These are phyloP conservation scores for Diabrotica virgifera DNA, from an alignment of 1,140 invertebrate species.

Conservation along the genomic window DNA sequence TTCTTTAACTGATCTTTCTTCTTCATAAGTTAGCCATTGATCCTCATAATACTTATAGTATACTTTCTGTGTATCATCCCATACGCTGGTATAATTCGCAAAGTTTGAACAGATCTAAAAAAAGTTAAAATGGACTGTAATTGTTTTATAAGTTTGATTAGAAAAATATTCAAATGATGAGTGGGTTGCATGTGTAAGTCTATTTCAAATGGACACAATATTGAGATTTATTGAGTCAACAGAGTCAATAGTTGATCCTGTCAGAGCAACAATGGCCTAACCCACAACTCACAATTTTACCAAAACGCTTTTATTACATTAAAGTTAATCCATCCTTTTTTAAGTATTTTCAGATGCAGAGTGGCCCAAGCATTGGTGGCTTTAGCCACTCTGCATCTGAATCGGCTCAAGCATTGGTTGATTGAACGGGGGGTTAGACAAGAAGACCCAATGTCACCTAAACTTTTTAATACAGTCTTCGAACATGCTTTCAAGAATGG, in stretches of 20 bases:
- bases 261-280: background rate
- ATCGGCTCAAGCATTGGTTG: too few species aligned
- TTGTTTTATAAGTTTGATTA: too few species aligned
- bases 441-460: too few species aligned
- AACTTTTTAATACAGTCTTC: too few species aligned
- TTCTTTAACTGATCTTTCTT: constrained; percentile 20
- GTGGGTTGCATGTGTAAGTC: background rate
- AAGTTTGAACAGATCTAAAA: constrained; percentile 27
- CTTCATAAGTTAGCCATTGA: constrained; percentile 29
- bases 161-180: background rate
- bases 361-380: too few species aligned
- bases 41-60: constrained; percentile 24
- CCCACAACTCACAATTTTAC: background rate
- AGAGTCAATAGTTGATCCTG: background rate
- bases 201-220: background rate
- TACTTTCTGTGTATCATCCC: constrained; percentile 28
- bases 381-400: too few species aligned
- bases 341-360: too few species aligned
- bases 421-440: too few species aligned
- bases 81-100: constrained; percentile 46
- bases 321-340: too few species aligned
- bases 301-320: too few species aligned
- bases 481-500: too few species aligned
- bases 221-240: background rate
- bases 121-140: too few species aligned